phyloP scores from a whole-genome alignment of 2,888 invertebrate genomes.

The Sinhomidia bicolor region DNA sequence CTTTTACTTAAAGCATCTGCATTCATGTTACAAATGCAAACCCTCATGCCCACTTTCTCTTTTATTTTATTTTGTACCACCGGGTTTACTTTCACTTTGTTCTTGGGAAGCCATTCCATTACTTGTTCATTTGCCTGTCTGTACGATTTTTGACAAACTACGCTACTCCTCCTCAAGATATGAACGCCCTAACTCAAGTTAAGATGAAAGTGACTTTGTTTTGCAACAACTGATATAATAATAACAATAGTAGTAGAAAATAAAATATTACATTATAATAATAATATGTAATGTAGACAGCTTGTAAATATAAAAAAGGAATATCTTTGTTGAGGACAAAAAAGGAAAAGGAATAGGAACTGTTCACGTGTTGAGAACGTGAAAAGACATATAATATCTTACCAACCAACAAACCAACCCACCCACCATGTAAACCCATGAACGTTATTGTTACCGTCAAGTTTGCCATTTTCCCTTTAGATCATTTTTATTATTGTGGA shows the following conservation, averaged over 20 bases:
- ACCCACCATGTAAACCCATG: background rate
- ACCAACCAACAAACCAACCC: too few relatives aligned
- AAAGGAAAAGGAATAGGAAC: too few relatives aligned
- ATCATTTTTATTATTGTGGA: background rate
- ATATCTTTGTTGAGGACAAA: background rate
- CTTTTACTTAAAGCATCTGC: background rate
- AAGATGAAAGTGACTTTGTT: conserved; percentile 50
- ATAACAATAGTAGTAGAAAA: conserved; percentile 9
- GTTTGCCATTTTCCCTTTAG: conserved; percentile 10
- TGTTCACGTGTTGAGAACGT: conserved; percentile 41
- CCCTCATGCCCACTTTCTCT: conserved; percentile 3
- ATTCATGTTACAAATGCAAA: background rate
- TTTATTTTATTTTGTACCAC: background rate
- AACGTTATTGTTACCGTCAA: background rate
- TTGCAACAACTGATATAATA: conserved; percentile 44
- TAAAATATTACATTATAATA: too few relatives aligned
- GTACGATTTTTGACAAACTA: conserved; percentile 25
- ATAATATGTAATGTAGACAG: background rate
- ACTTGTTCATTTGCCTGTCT: conserved; percentile 39
- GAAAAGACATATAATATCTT: background rate
- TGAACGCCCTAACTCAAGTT: conserved; percentile 21
- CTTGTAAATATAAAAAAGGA: background rate
- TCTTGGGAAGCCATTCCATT: conserved; percentile 28
- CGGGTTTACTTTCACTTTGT: conserved; percentile 10
- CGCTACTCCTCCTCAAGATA: background rate